Conservation (phyloP, 2,113 vertebrate genomes). For the Melanerpes formicivorus region DNA sequence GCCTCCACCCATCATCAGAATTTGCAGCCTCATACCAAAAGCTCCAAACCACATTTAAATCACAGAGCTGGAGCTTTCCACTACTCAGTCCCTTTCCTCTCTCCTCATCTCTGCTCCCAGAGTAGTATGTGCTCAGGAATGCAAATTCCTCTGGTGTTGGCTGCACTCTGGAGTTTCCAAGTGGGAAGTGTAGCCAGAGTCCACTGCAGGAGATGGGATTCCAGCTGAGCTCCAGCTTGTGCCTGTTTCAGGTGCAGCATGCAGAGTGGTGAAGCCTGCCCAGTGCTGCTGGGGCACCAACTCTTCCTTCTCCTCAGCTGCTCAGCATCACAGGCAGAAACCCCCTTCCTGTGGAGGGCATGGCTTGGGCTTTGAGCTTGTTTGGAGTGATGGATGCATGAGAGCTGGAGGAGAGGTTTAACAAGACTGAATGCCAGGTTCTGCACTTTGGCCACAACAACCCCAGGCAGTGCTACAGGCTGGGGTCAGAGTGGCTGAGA, state of each 20-base stretch:
- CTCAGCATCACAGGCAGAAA: neutral
- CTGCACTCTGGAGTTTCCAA: neutral
- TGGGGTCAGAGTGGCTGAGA: too few relatives aligned
- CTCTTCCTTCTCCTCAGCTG: neutral
- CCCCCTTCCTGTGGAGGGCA: neutral
- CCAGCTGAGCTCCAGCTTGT: neutral
- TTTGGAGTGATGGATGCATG: rapidly evolving
- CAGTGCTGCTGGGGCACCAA: neutral
- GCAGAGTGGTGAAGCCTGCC: neutral
- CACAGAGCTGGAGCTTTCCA: neutral
- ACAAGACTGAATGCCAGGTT: too few relatives aligned
- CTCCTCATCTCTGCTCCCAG: slow-evolving; percentile 8
- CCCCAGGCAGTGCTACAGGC: too few relatives aligned
- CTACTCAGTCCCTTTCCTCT: neutral
- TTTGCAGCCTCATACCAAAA: neutral
- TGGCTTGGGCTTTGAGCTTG: neutral
- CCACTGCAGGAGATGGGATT: neutral
- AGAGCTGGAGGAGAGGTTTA: neutral
- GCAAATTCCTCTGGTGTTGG: slow-evolving; percentile 22
- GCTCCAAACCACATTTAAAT: slow-evolving; percentile 11
- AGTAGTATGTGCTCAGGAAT: neutral
- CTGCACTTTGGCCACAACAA: too few relatives aligned
- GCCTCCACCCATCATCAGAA: slow-evolving; percentile 13
- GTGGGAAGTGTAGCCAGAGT: slow-evolving; percentile 18
- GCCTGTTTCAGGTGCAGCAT: neutral